Evolutionary conservation across 2,888 invertebrate genomes (phyloP).

Genomic region (Aphidoletes aphidimyza): DNA sequence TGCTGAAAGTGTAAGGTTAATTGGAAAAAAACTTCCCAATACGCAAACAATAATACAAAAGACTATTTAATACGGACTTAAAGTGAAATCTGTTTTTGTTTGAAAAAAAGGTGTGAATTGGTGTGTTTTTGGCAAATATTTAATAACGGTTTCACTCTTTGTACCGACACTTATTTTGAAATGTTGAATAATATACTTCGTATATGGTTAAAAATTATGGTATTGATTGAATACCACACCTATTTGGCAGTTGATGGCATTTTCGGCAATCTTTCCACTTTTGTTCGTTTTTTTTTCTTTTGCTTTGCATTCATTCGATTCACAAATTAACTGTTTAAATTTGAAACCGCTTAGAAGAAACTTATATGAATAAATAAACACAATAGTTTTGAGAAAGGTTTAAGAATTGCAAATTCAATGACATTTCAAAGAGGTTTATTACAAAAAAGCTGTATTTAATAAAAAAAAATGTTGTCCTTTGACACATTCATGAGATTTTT

Average conservation of each 20-base stretch:
- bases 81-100: background rate
- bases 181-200: too few relatives aligned
- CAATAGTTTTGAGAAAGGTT: background rate
- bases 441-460: background rate
- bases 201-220: too few relatives aligned
- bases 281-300: background rate
- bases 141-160: slow-evolving; percentile 17
- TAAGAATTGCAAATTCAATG: background rate
- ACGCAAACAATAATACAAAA: background rate
- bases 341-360: background rate
- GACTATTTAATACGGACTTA: too few relatives aligned
- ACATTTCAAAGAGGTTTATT: background rate
- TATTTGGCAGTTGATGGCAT: too few relatives aligned
- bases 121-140: slow-evolving; percentile 18
- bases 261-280: background rate
- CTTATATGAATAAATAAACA: background rate
- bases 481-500: background rate
- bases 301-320: background rate
- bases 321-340: slow-evolving; percentile 18
- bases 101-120: slow-evolving; percentile 44
- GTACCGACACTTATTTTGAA: background rate
- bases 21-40: slow-evolving; percentile 47
- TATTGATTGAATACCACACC: too few relatives aligned
- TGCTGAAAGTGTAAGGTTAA: slow-evolving; percentile 22
- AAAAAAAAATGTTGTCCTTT: background rate